A percentile compares a stretch with the other conserved stretches of the same genome.
Conservation (phyloP, 2,888 invertebrate genomes). For the Amaurobius ferox region DNA sequence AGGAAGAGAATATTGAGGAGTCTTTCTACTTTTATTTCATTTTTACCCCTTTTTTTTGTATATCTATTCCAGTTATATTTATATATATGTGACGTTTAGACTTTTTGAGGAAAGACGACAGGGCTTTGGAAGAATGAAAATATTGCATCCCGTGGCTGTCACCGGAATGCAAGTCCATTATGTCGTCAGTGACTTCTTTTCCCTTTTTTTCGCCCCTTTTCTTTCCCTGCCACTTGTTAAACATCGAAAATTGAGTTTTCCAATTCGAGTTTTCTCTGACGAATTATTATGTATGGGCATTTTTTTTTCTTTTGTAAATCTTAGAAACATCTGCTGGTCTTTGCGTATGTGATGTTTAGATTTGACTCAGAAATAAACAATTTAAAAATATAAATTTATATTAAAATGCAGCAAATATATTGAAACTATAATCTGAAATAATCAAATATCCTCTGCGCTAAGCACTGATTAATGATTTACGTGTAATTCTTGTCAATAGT, state of each 20-base stretch:
- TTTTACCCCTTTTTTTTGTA: constrained; percentile 26
- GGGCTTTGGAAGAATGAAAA: not conserved
- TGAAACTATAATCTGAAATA: too few species aligned
- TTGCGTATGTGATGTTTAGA: too few species aligned
- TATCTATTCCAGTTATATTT: constrained; percentile 18
- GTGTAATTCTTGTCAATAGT: too few species aligned
- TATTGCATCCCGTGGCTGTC: not conserved
- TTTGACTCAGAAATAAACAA: too few species aligned
- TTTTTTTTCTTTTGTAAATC: too few species aligned
- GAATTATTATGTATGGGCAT: too few species aligned
- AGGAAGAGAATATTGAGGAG: constrained; percentile 47
- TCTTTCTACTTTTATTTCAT: constrained; percentile 20
- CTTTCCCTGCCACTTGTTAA: constrained; percentile 6
- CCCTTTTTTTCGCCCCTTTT: not conserved
- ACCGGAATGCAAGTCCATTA: not conserved
- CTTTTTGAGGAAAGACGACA: not conserved
- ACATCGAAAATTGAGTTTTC: not conserved
- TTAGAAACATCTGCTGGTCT: too few species aligned
- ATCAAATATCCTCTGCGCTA: too few species aligned
- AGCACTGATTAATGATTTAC: too few species aligned
- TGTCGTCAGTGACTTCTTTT: not conserved
- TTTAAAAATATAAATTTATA: too few species aligned
- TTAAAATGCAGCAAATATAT: too few species aligned
- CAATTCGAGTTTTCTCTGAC: too few species aligned
- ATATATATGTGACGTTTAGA: constrained; percentile 8